These are phyloP conservation scores for Monodelphis domestica DNA, from an alignment of 2,797 vertebrate species.

Conservation along the genomic window DNA sequence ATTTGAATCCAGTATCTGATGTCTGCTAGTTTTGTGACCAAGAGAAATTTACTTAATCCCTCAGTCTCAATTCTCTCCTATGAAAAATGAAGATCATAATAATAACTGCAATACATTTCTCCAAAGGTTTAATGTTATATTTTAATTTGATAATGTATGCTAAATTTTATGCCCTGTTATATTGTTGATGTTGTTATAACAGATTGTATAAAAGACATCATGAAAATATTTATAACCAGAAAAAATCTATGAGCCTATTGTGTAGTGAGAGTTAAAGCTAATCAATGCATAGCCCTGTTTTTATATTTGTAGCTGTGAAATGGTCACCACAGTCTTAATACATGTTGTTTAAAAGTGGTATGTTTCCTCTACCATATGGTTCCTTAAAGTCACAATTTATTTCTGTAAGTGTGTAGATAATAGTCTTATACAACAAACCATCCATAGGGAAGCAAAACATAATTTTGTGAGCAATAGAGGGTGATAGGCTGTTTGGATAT, in stretches of 20 bases:
- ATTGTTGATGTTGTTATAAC: not conserved
- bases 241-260: not conserved
- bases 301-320: not conserved
- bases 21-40: not conserved
- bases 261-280: not conserved
- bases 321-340: not conserved
- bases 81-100: not conserved
- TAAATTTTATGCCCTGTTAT: not conserved
- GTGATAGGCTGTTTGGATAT: not conserved
- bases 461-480: conserved; percentile 9
- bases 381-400: not conserved
- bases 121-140: not conserved
- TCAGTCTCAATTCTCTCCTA: not conserved
- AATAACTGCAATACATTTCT: not conserved
- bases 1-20: not conserved
- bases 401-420: not conserved
- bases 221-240: not conserved
- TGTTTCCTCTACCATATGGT: not conserved
- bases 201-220: not conserved
- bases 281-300: not conserved
- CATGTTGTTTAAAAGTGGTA: not conserved
- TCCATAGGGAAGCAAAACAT: not conserved
- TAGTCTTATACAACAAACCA: not conserved
- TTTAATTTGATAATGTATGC: not conserved
- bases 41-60: not conserved